These are phyloP conservation scores for Dipodomys ordii DNA, from an alignment of 2,113 vertebrate species.

Conservation along the genomic window DNA sequence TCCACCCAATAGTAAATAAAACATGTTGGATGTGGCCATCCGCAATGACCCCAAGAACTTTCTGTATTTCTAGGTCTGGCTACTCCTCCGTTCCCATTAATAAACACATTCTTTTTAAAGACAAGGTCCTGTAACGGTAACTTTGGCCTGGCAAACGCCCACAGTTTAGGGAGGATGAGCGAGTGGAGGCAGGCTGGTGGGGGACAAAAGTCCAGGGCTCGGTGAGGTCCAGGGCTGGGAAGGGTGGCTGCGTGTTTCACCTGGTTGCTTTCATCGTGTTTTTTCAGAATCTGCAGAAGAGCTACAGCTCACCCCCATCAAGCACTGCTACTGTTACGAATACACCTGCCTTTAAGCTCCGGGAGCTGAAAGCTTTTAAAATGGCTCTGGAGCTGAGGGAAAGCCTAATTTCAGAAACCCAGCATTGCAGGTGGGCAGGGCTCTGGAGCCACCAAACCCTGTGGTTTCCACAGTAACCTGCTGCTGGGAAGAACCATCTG, in stretches of 20 bases:
- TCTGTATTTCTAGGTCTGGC: background rate
- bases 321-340: accelerated
- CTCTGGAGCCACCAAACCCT: background rate
- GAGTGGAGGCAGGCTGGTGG: accelerated
- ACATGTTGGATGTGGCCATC: background rate
- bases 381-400: too few relatives aligned
- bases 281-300: background rate
- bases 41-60: background rate
- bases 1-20: background rate
- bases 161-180: background rate
- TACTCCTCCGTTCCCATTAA: background rate
- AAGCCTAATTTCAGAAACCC: accelerated
- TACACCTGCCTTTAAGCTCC: background rate
- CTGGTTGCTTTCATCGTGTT: background rate
- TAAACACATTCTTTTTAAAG: background rate
- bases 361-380: too few relatives aligned
- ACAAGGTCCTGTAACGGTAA: background rate
- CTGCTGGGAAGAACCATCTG: background rate
- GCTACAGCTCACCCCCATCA: background rate
- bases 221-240: background rate
- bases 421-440: background rate
- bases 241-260: accelerated
- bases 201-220: accelerated
- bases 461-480: accelerated
- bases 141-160: background rate